These are phyloP conservation scores for Pseudomyrmex pallidus DNA, from an alignment of 1,140 invertebrate species.

Conservation along the genomic window DNA sequence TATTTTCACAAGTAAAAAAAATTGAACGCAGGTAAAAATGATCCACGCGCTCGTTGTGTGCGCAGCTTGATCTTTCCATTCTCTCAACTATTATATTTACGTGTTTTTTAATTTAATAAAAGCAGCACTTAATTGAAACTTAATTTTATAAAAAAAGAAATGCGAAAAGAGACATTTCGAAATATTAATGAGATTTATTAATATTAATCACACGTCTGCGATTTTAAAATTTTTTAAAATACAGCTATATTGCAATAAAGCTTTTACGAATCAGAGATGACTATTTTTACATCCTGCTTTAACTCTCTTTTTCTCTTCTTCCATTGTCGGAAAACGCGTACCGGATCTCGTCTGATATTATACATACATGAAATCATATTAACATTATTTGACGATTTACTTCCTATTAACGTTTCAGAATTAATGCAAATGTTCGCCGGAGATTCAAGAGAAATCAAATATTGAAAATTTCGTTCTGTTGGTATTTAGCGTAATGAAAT, in stretches of 20 bases:
- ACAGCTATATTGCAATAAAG: background rate
- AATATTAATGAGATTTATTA: background rate
- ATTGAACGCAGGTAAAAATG: too few species aligned
- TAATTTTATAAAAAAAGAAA: background rate
- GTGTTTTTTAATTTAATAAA: too few species aligned
- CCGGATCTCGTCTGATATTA: slow-evolving; percentile 1
- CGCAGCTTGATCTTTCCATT: too few species aligned
- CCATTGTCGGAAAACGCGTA: background rate
- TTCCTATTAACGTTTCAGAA: slow-evolving; percentile 37
- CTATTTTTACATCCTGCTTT: slow-evolving; percentile 15
- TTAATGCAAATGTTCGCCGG: slow-evolving; percentile 26
- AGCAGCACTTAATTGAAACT: too few species aligned
- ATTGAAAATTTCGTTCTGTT: slow-evolving; percentile 48
- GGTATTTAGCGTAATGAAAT: slow-evolving; percentile 54
- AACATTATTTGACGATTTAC: slow-evolving; percentile 42
- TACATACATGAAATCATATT: slow-evolving; percentile 32
- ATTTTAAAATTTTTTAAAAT: background rate
- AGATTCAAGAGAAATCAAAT: slow-evolving; percentile 42
- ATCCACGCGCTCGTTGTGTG: too few species aligned
- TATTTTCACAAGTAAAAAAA: background rate
- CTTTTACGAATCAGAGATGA: background rate
- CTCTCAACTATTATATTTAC: too few species aligned
- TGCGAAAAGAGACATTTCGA: background rate
- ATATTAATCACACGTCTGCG: background rate
- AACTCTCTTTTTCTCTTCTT: background rate